Percentiles rank a stretch among this genome's conserved stretches.
Conservation (phyloP, 2,797 vertebrate species). For the Gymnothorax reevesii region DNA sequence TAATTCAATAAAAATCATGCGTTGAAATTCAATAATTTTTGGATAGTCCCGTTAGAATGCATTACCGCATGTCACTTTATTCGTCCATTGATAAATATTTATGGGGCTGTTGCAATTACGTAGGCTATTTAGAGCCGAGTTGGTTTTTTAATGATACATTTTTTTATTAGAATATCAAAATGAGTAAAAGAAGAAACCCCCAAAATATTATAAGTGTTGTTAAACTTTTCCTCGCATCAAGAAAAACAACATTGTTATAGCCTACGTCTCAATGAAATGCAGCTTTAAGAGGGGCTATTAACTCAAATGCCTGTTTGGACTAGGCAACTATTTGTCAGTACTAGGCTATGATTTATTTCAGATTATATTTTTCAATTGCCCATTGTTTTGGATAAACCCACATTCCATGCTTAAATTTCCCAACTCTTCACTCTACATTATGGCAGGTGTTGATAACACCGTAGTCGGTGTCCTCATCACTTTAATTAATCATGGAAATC, state of each 20-base stretch:
- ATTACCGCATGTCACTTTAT: not conserved
- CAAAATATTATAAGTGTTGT: not conserved
- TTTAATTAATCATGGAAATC: not conserved
- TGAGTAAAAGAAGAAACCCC: not conserved
- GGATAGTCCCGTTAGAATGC: constrained; percentile 9
- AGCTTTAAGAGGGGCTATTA: not conserved
- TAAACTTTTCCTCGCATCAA: not conserved
- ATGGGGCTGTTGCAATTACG: not conserved
- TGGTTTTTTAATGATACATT: no score
- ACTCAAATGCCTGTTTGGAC: not conserved
- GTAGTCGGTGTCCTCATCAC: not conserved
- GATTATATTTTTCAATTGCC: not conserved
- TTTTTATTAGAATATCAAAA: not conserved
- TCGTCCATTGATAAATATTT: not conserved
- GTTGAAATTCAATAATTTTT: not conserved
- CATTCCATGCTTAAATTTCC: not conserved
- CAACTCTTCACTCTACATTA: not conserved
- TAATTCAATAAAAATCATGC: not conserved
- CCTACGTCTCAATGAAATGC: not conserved
- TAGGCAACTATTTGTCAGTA: not conserved
- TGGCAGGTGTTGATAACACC: not conserved
- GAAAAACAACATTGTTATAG: not conserved
- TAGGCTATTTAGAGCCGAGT: not conserved
- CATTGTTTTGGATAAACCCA: not conserved
- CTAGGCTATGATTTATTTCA: not conserved